Base-by-base conservation (phyloP, 2,113 vertebrate species). In the Oreocharis arfaki region DNA sequence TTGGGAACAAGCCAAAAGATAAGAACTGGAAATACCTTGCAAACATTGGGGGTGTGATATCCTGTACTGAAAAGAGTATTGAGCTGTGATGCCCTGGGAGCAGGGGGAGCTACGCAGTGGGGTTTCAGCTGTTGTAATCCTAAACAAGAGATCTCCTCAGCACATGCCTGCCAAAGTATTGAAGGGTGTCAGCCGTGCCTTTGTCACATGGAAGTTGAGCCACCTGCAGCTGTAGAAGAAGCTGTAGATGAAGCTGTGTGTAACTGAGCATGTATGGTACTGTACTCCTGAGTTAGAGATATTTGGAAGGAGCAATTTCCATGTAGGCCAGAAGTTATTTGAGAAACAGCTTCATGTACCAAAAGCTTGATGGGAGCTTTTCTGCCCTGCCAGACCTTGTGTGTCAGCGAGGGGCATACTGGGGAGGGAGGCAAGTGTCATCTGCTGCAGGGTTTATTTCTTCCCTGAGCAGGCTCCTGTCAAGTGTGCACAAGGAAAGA, bases 21-120 rank as follows among this genome's bases (percentile, higher is more conserved):
- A 37, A 76, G 30, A 42, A 17, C 3, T 87, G 84, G 23, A 67
- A 87, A 56, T 52, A n/a, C 41, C 26, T 74, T 55, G 26, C 1
- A 10, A 30, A 16, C 23, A 47, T 23, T 39, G 78, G 67, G n/a
- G 39, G 22, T 61, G 10, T 28, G 26, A 44, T 49, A 65, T 41
- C 16, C 8, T 83, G 50, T 22, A 16, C 26, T 39, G 42, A 33
- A 55, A 21, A n/a, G 26, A 17, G 15, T 32, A 10, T 5, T 70
- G 52, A 32, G 39, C 47, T 74, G 28, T 33, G 60, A 42, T 86
- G 35, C 37, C 32, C 28, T 61, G 0, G 1, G 64, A 87, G 26
- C 41, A 70, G 16, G 37, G 15, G 26, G 26, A 67, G 41, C 37
- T 77, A 0, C 0, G 0, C 30, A 16, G 20, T 42, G 42, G 35